Evolutionary conservation across 1,140 invertebrate species (phyloP), one percentile per base, ranked within the genome.

Genomic region (Gonioctena quinquepunctata): DNA sequence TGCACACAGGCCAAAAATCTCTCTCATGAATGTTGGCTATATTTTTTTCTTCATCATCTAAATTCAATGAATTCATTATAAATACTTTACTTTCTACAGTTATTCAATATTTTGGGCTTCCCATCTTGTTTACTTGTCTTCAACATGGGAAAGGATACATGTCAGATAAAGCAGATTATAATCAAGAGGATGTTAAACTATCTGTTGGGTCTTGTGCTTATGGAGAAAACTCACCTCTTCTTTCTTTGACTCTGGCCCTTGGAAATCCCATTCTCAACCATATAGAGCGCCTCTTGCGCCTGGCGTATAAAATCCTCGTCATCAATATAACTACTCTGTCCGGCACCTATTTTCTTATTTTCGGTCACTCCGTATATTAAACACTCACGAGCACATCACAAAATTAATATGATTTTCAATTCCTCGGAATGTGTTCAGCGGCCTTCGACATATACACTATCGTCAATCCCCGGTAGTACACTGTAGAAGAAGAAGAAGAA

Each of bases 221-320:
- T n/a, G n/a, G n/a, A n/a, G n/a, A n/a, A 56, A 8, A 56, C 68
- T 71, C 71, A 81, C 80, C 77, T 75, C 71, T 73, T 81, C 79
- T 81, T 80, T 76, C 75, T 81, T 75, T 81, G 79, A 74, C 75
- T 68, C 76, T 76, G 64, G 66, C 68, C 33, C 54, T 80, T 81
- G 68, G 75, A 71, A 50, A 73, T 52, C 52, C 64, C 71, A 16
- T 81, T 79, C n/a, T 80, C 76, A 33, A 72, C 74, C 71, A 79
- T 76, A 77, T 78, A 76, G 22, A 81, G 69, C 16, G 79, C 78
- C 48, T 79, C 76, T 66, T 81, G 76, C 19, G 75, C 78, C 23
- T 80, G 76, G 6, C 72, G 79, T 28, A 79, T 67, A 56, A 72
- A 67, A 18, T 75, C 74, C 60, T 72, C 79, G 76, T 79, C 69